Evolutionary conservation across 2,797 vertebrate genomes (phyloP).

Genomic region (Alfaro cultratus): DNA sequence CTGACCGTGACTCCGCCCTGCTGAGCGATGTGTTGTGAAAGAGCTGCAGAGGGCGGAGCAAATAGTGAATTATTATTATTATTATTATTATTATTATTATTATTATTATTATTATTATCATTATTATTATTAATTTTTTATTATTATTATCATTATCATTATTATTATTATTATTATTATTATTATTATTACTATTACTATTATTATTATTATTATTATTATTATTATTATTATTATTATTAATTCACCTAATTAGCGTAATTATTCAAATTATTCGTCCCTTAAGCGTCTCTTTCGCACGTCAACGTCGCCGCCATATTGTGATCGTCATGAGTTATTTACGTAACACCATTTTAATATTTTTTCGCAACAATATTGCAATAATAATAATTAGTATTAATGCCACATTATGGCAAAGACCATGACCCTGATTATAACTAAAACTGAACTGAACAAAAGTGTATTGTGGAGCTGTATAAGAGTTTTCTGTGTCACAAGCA

Average conservation of each 20-base stretch:
- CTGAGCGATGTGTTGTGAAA: slow-evolving; percentile 37
- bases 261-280: too few species aligned
- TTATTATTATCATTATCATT: neutral
- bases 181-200: too few species aligned
- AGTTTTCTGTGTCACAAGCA: neutral
- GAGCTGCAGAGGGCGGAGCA: neutral
- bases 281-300: too few species aligned
- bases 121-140: neutral
- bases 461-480: neutral
- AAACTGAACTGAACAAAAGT: neutral
- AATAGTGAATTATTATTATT: neutral
- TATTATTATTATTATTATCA: too few species aligned
- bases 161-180: too few species aligned
- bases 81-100: neutral
- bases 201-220: too few species aligned
- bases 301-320: too few species aligned
- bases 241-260: too few species aligned
- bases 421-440: neutral
- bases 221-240: too few species aligned
- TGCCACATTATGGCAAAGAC: too few species aligned
- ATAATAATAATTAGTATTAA: neutral
- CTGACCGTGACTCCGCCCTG: slow-evolving; percentile 33
- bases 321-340: too few species aligned
- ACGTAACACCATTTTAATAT: neutral
- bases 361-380: neutral